A percentile compares a stretch with the other conserved stretches of the same genome.
Conservation (phyloP, 1,140 invertebrate genomes). For the Trichonephila clavata region DNA sequence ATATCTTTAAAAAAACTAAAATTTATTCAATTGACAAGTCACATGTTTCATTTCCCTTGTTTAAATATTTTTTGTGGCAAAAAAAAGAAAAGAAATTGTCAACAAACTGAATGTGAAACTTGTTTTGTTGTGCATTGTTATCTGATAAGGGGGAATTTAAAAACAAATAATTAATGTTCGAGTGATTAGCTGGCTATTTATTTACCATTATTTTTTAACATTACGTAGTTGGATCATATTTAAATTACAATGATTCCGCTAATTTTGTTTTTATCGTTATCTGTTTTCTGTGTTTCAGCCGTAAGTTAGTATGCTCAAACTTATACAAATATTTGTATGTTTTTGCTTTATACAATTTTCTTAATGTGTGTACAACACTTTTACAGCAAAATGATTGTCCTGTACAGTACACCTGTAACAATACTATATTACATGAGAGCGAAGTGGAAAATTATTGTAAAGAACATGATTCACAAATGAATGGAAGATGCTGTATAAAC, state of each 20-base stretch:
- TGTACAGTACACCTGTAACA: not conserved
- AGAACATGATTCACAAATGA: not conserved
- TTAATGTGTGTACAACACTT: not conserved
- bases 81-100: too few species aligned
- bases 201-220: too few species aligned
- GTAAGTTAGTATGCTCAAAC: not conserved
- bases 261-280: not conserved
- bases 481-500: constrained; percentile 3
- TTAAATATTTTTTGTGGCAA: too few species aligned
- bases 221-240: too few species aligned
- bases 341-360: not conserved
- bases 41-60: too few species aligned
- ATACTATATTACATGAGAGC: not conserved
- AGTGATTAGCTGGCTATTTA: too few species aligned
- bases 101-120: too few species aligned
- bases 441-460: constrained; percentile 21
- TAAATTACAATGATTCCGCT: not conserved
- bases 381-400: constrained; percentile 24
- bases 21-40: too few species aligned
- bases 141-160: too few species aligned
- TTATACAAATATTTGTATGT: not conserved
- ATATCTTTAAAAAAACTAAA: too few species aligned
- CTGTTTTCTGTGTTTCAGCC: not conserved
- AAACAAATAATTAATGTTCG: too few species aligned
- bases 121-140: too few species aligned